Evolutionary conservation across 1,140 invertebrate genomes (phyloP), one percentile per base, ranked within the genome.

Genomic region (Euura lappo): DNA sequence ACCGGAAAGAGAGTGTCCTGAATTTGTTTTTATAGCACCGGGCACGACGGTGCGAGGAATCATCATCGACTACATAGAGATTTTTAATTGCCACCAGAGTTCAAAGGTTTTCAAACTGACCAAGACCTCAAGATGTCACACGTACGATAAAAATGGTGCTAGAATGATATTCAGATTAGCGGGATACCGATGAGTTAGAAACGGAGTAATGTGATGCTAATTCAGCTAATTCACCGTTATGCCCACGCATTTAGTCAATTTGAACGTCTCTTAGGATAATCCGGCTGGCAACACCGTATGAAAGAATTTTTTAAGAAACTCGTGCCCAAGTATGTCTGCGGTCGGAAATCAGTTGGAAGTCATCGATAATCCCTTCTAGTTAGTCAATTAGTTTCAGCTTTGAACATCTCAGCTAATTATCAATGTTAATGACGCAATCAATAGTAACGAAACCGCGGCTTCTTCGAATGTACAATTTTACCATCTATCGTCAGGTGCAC

Each of bases 401-500:
- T 6, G 4, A 60, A 60, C 51, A n/a, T 60, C 8, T 60, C 51
- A 60, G 51, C 51, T n/a, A 60, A 60, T 60, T 3, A 11, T 60
- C 13, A n/a, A 60, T n/a, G 51, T 28, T 28, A 28, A 28, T 28
- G 28, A 28, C 28, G 28, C 28, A 28, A 28, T 28, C 28, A 60
- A 60, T n/a, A 60, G 51, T 60, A 3, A 60, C 8, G 13, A 8
- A 60, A 8, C 51, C 51, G 45, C 5, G 10, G 51, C 13, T n/a
- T 28, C 8, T 60, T 60, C 51, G 51, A 68, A 70, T 45, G 70
- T 45, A 45, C 8, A 65, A 71, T 79, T 89, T 90, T 86, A 95
- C 94, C 95, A 84, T 96, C 94, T 28, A 97, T 95, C 46, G 93
- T 91, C 7, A 98, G 91, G 81, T 94, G 92, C 78, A 95, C 95